Conservation (phyloP, 1,140 invertebrate species). For the Tetragonula clypearis region DNA sequence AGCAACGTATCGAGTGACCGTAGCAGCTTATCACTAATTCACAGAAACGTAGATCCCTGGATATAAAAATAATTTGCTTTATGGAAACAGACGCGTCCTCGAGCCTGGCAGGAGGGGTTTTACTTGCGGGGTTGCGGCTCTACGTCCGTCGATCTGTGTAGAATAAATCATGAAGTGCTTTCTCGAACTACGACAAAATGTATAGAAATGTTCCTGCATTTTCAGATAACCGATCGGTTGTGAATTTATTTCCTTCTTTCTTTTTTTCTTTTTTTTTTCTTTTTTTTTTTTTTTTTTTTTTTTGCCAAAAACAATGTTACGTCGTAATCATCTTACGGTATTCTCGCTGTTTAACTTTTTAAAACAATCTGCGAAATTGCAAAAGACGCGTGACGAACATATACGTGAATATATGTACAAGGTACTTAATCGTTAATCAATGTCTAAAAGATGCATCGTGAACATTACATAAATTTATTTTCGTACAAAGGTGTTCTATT, state of each 20-base stretch:
- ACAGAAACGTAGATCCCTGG: conserved; percentile 72
- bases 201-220: conserved; percentile 43
- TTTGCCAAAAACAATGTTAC: no score
- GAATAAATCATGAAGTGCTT: conserved; percentile 69
- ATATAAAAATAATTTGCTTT: conserved; percentile 80
- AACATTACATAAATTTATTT: background rate
- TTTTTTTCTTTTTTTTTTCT: no score
- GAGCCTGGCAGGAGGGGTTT: conserved; percentile 51
- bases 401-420: no score
- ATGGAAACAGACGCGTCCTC: conserved; percentile 77
- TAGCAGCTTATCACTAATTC: conserved; percentile 77
- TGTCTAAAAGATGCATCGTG: background rate
- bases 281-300: no score
- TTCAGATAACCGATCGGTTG: conserved; percentile 25
- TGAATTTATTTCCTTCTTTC: background rate
- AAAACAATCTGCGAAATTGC: no score
- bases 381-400: no score
- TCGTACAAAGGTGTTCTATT: background rate
- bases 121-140: conserved; percentile 48
- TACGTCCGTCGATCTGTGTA: conserved; percentile 44
- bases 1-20: conserved; percentile 65
- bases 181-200: conserved; percentile 51
- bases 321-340: no score
- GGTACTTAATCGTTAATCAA: background rate
- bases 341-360: no score